Conservation (phyloP, 2,797 vertebrate genomes). For the Anolis apletophallus region DNA sequence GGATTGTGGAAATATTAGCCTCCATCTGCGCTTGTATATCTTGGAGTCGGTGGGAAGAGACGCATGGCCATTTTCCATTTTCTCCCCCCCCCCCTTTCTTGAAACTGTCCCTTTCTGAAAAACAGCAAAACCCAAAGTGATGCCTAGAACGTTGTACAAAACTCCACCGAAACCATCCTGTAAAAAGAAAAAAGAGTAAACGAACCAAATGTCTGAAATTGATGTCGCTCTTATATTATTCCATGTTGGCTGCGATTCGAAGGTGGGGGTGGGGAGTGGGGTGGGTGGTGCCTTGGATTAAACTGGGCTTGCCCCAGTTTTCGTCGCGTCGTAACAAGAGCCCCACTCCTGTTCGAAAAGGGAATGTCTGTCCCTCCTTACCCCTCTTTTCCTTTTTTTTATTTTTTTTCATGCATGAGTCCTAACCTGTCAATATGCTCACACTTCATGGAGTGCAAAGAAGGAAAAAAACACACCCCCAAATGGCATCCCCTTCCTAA, state of each 20-base stretch:
- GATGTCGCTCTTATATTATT: slow-evolving; percentile 62
- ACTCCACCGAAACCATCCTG: slow-evolving; percentile 65
- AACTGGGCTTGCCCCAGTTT: slow-evolving; percentile 41
- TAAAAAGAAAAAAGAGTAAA: slow-evolving; percentile 64
- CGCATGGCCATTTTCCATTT: background rate
- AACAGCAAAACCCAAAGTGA: slow-evolving; percentile 72
- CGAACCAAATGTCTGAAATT: background rate
- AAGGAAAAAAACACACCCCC: slow-evolving; percentile 33
- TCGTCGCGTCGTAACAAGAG: slow-evolving; percentile 50
- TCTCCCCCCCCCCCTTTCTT: background rate
- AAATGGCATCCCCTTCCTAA: slow-evolving; percentile 65
- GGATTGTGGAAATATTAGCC: background rate
- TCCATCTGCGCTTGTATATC: background rate
- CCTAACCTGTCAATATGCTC: slow-evolving; percentile 71
- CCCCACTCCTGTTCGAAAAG: slow-evolving; percentile 50
- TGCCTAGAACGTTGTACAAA: slow-evolving; percentile 69
- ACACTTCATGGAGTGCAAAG: slow-evolving; percentile 57
- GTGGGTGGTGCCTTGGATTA: slow-evolving; percentile 54
- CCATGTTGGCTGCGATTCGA: slow-evolving; percentile 56
- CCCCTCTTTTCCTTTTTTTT: too few species aligned
- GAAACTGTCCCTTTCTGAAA: slow-evolving; percentile 59
- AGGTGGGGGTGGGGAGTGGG: background rate
- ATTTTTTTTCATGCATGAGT: slow-evolving; percentile 67
- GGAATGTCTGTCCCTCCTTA: slow-evolving; percentile 49
- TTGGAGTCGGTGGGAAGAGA: slow-evolving; percentile 37